phyloP scores from a whole-genome alignment of 2,797 vertebrate genomes.

The Nyctalus aviator region DNA sequence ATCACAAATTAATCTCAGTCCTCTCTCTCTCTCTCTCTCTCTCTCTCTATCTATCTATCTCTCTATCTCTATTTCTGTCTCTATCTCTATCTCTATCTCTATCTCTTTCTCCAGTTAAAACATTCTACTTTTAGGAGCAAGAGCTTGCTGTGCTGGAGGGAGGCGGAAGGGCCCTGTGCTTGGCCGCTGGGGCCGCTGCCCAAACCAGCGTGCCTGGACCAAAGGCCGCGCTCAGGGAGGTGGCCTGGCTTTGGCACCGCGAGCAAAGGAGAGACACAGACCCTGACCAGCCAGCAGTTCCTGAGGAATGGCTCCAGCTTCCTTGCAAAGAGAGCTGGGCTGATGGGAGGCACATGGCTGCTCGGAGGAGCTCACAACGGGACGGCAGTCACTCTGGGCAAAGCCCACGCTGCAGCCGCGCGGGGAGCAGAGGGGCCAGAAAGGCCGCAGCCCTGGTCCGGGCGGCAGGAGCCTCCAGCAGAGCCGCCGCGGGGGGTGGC shows the following conservation, averaged over 20 bases:
- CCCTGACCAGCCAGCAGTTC: background rate
- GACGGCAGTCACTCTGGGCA: background rate
- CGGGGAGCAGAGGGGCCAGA: background rate
- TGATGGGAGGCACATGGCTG: background rate
- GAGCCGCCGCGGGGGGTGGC: background rate
- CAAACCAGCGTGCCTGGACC: background rate
- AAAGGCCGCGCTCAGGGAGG: background rate
- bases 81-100: no score
- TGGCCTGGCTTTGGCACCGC: background rate
- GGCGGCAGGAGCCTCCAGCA: background rate
- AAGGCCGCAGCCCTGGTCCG: background rate
- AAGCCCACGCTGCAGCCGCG: background rate
- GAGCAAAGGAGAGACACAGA: background rate
- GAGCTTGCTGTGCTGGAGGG: background rate
- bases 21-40: no score
- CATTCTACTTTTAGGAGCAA: background rate
- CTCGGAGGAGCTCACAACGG: background rate
- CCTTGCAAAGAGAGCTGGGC: background rate
- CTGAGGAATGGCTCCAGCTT: background rate
- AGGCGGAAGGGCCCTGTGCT: background rate
- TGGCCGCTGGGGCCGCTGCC: fast-evolving
- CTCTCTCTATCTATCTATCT: background rate
- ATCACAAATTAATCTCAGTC: background rate
- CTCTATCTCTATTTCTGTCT: no score
- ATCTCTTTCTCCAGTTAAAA: no score